These are phyloP conservation scores for Sepioteuthis lessoniana DNA, from an alignment of 2,888 invertebrate species.

Conservation along the genomic window DNA sequence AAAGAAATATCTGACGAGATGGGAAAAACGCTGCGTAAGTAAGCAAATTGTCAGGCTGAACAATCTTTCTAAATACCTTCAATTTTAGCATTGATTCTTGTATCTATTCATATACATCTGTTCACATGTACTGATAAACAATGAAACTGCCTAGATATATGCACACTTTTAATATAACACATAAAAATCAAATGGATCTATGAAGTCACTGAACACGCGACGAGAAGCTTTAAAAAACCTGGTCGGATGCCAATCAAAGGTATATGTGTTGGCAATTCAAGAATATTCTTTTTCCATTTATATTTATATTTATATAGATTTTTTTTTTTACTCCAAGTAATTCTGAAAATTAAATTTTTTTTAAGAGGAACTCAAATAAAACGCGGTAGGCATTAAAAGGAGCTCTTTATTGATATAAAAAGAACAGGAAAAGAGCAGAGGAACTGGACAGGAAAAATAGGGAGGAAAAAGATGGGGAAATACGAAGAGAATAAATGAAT, in stretches of 20 bases:
- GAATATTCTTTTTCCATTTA: neutral
- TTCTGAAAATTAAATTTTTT: constrained; percentile 24
- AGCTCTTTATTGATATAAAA: constrained; percentile 12
- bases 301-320: too few species aligned
- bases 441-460: neutral
- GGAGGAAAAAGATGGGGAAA: neutral
- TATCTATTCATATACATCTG: too few species aligned
- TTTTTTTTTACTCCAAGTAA: neutral
- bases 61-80: too few species aligned
- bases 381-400: neutral
- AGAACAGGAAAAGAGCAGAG: neutral
- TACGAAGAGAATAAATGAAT: neutral
- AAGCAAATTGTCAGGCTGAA: too few species aligned
- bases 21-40: too few species aligned
- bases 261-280: neutral
- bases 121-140: too few species aligned
- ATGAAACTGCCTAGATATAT: too few species aligned
- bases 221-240: neutral
- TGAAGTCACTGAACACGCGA: neutral
- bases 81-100: too few species aligned
- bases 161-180: neutral
- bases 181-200: neutral
- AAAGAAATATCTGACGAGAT: too few species aligned
- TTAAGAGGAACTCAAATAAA: neutral
- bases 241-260: constrained; percentile 4